A percentile compares a stretch with the other conserved stretches of the same genome.
These are phyloP conservation scores for Apteryx owenii DNA, from an alignment of 2,113 vertebrate species.

Conservation along the genomic window DNA sequence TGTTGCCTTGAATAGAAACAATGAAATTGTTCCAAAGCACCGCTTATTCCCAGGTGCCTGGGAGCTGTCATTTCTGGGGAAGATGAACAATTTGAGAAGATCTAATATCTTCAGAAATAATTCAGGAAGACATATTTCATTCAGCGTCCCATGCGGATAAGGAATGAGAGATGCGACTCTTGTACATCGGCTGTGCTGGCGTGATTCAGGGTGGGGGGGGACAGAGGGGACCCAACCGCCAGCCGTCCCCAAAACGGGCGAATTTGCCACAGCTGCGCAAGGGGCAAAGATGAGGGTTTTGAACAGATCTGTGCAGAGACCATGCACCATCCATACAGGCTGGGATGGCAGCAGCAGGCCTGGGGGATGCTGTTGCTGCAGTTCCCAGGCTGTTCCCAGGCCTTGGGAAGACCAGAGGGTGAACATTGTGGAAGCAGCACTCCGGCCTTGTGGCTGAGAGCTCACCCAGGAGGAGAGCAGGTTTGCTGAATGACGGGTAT, in stretches of 20 bases:
- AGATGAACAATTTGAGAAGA: slow-evolving; percentile 68
- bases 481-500: background rate
- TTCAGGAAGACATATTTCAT: slow-evolving; percentile 63
- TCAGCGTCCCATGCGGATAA: slow-evolving; percentile 37
- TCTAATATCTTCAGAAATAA: slow-evolving; percentile 71
- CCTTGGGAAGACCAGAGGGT: background rate
- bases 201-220: background rate
- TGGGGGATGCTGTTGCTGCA: background rate
- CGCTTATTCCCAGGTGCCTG: slow-evolving; percentile 67
- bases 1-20: slow-evolving; percentile 68
- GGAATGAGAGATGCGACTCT: slow-evolving; percentile 13
- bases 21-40: slow-evolving; percentile 61
- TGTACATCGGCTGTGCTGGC: background rate
- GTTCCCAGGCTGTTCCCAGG: too few relatives aligned
- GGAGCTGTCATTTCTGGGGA: slow-evolving; percentile 62
- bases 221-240: background rate
- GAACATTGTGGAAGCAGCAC: background rate
- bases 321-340: background rate
- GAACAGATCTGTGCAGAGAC: background rate
- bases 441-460: too few relatives aligned
- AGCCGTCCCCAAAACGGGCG: background rate
- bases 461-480: background rate
- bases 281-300: background rate
- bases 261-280: background rate
- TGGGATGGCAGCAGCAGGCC: background rate